Conservation (phyloP, 2,797 vertebrate genomes). For the Melanotaenia pygmaea region DNA sequence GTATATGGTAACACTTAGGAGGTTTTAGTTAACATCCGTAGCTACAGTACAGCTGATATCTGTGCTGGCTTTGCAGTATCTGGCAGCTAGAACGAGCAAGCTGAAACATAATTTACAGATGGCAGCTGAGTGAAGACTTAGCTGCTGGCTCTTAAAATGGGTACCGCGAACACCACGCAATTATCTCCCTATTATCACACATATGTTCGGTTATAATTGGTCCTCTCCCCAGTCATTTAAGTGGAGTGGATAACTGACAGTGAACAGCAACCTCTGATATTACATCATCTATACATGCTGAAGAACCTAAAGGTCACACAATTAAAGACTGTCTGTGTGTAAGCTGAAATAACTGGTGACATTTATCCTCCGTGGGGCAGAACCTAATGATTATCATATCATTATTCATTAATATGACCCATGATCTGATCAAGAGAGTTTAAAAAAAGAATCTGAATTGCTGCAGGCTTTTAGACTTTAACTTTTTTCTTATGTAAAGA, state of each 20-base stretch:
- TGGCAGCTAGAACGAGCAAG: slow-evolving; percentile 12
- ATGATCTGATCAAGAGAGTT: neutral
- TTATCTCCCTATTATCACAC: slow-evolving; percentile 82
- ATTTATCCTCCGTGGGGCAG: neutral
- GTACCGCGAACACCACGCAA: slow-evolving; percentile 74
- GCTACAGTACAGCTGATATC: slow-evolving; percentile 15
- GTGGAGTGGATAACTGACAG: slow-evolving; percentile 52
- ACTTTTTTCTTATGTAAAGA: neutral
- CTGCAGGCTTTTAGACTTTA: neutral
- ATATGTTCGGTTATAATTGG: slow-evolving; percentile 75
- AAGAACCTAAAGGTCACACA: slow-evolving; percentile 35
- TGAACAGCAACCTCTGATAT: slow-evolving; percentile 39
- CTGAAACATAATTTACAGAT: slow-evolving; percentile 66
- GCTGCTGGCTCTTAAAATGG: slow-evolving; percentile 69
- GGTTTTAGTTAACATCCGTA: slow-evolving; percentile 29
- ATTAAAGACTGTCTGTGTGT: slow-evolving; percentile 4
- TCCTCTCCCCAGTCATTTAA: slow-evolving; percentile 62
- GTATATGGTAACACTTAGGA: slow-evolving; percentile 16
- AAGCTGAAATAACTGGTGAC: slow-evolving; percentile 2
- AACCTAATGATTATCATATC: slow-evolving; percentile 1
- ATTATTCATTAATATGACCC: slow-evolving; percentile 6
- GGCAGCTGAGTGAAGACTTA: slow-evolving; percentile 60
- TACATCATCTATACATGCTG: slow-evolving; percentile 30
- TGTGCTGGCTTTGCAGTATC: slow-evolving; percentile 11
- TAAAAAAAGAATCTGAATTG: neutral